Evolutionary conservation across 2,797 vertebrate genomes (phyloP).

Genomic region (Mycteria americana): DNA sequence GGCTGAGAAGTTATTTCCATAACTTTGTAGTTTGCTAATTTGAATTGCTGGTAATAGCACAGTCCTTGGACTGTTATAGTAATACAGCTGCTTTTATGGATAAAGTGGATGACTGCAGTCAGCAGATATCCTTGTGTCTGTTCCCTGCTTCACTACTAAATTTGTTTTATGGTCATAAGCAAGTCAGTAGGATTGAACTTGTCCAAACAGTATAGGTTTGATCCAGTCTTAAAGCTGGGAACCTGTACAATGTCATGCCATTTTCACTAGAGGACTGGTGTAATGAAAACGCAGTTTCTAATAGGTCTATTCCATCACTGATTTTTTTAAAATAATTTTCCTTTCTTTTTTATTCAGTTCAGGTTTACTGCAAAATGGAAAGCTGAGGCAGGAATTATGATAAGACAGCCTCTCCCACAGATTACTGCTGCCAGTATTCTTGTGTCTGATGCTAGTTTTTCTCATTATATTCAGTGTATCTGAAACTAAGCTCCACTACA

Average conservation of each 20-base stretch:
- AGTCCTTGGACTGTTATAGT: background rate
- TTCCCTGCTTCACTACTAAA: background rate
- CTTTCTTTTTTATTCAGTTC: background rate
- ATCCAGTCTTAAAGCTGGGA: background rate
- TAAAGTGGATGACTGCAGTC: background rate
- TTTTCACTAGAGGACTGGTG: background rate
- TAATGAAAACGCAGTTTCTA: background rate
- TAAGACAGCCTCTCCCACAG: background rate
- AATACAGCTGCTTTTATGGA: background rate
- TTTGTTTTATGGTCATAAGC: background rate
- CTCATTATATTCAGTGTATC: background rate
- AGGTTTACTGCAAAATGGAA: background rate
- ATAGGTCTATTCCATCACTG: background rate
- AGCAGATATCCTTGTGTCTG: background rate
- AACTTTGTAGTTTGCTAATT: background rate
- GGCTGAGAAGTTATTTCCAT: background rate
- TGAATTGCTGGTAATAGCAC: background rate
- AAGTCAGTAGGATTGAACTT: background rate
- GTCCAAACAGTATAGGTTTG: background rate
- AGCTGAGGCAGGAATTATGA: background rate
- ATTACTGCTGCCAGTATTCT: background rate
- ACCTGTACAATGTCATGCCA: background rate
- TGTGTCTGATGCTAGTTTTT: background rate
- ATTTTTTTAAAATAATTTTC: background rate
- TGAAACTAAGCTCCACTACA: background rate